Evolutionary conservation across 2,888 invertebrate species (phyloP), one percentile per base, ranked within the genome.

Genomic region (Apamea sordens): DNA sequence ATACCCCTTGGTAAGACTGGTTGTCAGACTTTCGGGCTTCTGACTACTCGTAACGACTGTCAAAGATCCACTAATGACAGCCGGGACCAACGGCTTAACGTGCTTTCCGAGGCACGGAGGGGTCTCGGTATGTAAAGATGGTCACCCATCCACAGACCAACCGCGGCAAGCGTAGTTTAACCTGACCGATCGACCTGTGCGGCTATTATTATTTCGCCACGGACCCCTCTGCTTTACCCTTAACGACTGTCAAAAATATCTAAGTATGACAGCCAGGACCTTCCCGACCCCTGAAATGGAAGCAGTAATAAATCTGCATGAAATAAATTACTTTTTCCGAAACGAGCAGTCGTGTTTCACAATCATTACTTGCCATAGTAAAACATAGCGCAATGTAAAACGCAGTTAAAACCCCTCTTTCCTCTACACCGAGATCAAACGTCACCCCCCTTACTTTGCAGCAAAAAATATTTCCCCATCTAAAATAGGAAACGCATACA

Each of bases 401-500:
- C 75, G 53, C 75, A 82, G 76, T 80, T 79, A 69, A 86, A 88
- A 78, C 41, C 73, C 6, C 71, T 80, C 82, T 61, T 72, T 75
- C 32, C 71, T 74, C 75, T 74, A 47, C 76, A 56, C 73, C 64
- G 82, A 90, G 86, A 90, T 88, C 87, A 90, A 89, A 90, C 82
- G 86, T 80, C 81, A 89, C 59, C 68, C 82, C 82, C 81, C 74
- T 83, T 85, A 75, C 67, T 84, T 78, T 80, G 67, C 77, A 70
- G 86, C 68, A 84, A 90, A 91, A 91, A 91, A 90, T 89, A 89
- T 89, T 89, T 88, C 77, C 82, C 85, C 85, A 86, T 89, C 89
- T 92, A 88, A 93, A 93, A 93, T 92, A 91, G 90, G 82, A 92
- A 92, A 92, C 90, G 92, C 93, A 93, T 93, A 92, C 90, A 90